Percentiles rank a stretch among this genome's conserved stretches.
Evolutionary conservation across 2,888 invertebrate genomes (phyloP).

Genomic region (Hyposoter dolosus): DNA sequence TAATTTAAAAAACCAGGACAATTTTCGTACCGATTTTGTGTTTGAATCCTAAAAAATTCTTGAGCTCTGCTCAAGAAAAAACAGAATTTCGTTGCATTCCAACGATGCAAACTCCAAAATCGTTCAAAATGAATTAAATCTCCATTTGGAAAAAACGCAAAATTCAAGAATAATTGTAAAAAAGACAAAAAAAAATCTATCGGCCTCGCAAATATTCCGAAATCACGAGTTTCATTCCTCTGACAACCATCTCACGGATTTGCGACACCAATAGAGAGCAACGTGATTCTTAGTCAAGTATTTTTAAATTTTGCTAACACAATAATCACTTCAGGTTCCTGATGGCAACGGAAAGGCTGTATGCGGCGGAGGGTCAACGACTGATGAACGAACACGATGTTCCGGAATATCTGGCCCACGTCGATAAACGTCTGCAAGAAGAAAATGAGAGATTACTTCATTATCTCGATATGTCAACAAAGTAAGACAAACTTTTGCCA

Average conservation of each 20-base stretch:
- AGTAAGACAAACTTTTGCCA: slow-evolving; percentile 86
- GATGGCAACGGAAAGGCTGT: slow-evolving; percentile 96
- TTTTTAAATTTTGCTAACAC: slow-evolving; percentile 17
- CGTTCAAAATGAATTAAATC: background rate
- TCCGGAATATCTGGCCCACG: slow-evolving; percentile 97
- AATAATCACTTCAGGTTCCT: slow-evolving; percentile 88
- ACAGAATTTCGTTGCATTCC: too few relatives aligned
- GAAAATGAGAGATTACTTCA: slow-evolving; percentile 97
- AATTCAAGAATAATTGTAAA: background rate
- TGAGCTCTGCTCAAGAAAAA: too few relatives aligned
- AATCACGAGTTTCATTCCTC: too few relatives aligned
- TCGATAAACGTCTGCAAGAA: slow-evolving; percentile 97
- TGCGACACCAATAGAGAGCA: too few relatives aligned
- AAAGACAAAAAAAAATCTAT: too few relatives aligned
- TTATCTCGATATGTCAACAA: slow-evolving; percentile 97
- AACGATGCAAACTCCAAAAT: too few relatives aligned
- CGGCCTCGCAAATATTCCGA: too few relatives aligned
- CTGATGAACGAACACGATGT: slow-evolving; percentile 97
- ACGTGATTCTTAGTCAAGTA: background rate
- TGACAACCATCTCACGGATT: too few relatives aligned
- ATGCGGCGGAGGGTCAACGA: slow-evolving; percentile 96
- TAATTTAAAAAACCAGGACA: too few relatives aligned
- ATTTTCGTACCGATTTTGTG: too few relatives aligned
- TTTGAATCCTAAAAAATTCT: too few relatives aligned
- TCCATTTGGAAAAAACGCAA: background rate